Conservation (phyloP, 1,140 invertebrate species). For the Scylla paramamosain region DNA sequence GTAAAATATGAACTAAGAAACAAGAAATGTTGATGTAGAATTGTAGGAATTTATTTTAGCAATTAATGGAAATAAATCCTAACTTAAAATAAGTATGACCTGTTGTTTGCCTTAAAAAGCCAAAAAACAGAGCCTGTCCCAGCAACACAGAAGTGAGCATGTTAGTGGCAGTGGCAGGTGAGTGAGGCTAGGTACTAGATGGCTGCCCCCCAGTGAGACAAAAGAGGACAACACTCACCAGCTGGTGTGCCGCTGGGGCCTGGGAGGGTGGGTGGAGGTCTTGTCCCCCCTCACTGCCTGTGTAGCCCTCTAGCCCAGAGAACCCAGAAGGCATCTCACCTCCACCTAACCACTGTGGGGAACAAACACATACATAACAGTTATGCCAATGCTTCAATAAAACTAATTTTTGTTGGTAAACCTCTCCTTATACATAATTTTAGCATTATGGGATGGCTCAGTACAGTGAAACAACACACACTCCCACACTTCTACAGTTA, state of each 20-base stretch:
- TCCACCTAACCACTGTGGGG: slow-evolving; percentile 57
- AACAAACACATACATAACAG: background rate
- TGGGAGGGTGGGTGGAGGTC: slow-evolving; percentile 59
- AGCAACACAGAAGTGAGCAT: background rate
- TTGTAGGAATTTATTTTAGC: too few relatives aligned
- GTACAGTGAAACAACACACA: too few relatives aligned
- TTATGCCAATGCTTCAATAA: background rate
- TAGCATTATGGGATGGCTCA: too few relatives aligned
- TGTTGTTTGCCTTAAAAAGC: too few relatives aligned
- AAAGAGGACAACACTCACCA: slow-evolving; percentile 60
- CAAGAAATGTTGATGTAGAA: too few relatives aligned
- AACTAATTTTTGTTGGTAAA: too few relatives aligned
- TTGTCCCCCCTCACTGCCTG: slow-evolving; percentile 55
- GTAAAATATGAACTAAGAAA: too few relatives aligned
- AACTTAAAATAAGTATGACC: too few relatives aligned
- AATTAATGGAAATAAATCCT: too few relatives aligned
- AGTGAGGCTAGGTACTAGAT: slow-evolving; percentile 1
- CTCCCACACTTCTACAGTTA: too few relatives aligned
- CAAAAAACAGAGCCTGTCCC: background rate
- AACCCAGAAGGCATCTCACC: slow-evolving; percentile 62
- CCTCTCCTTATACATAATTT: too few relatives aligned
- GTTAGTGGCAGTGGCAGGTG: background rate
- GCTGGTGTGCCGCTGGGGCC: slow-evolving; percentile 62
- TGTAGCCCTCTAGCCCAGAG: slow-evolving; percentile 62
- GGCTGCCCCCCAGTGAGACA: slow-evolving; percentile 32